These are phyloP conservation scores for Uloborus plumipes DNA, from an alignment of 2,888 invertebrate genomes.

Conservation along the genomic window DNA sequence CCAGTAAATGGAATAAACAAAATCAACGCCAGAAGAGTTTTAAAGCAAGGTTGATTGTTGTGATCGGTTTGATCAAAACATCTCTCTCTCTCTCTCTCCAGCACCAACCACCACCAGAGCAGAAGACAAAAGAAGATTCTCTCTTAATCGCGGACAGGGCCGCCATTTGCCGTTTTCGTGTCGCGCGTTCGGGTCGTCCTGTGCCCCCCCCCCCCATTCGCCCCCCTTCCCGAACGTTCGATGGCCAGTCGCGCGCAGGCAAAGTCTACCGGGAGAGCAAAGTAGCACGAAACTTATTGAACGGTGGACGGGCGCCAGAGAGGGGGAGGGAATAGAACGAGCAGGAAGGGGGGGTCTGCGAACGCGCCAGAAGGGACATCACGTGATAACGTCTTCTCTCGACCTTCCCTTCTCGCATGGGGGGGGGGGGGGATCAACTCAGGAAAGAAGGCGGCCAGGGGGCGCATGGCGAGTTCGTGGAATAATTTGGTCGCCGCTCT, in stretches of 20 bases:
- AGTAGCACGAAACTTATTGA: constrained; percentile 42
- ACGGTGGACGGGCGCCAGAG: constrained; percentile 58
- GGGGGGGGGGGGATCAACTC: background rate
- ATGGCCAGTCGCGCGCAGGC: constrained; percentile 29
- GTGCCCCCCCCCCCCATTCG: constrained; percentile 32
- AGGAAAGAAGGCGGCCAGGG: background rate
- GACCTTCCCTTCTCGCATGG: background rate
- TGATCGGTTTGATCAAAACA: too few species aligned
- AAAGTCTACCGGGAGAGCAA: constrained; percentile 32
- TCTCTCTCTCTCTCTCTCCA: too few species aligned
- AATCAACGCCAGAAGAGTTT: too few species aligned
- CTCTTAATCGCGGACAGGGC: too few species aligned
- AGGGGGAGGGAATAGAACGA: constrained; percentile 12
- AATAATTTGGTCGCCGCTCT: constrained; percentile 54
- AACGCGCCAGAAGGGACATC: constrained; percentile 64
- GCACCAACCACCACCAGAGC: too few species aligned
- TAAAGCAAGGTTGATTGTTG: too few species aligned
- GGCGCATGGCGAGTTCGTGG: constrained; percentile 51
- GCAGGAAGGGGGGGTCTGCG: constrained; percentile 42
- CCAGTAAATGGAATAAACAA: too few species aligned
- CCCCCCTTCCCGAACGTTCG: constrained; percentile 53
- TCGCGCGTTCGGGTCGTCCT: background rate
- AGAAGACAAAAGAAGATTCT: too few species aligned
- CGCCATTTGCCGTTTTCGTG: background rate
- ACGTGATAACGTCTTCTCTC: constrained; percentile 62